phyloP scores from a whole-genome alignment of 2,888 invertebrate species.

The Didymodactylos carnosus region DNA sequence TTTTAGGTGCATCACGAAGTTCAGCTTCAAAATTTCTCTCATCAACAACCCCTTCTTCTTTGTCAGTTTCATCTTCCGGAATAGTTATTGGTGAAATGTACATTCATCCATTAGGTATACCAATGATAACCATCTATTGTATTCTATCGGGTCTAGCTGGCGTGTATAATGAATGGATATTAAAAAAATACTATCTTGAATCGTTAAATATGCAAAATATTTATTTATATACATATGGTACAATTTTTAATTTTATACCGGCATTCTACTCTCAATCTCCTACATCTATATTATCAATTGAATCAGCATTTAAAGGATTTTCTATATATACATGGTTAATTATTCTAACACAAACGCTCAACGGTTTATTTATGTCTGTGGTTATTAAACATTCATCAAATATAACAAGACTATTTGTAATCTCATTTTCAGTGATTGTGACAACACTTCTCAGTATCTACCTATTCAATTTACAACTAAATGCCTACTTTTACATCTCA shows the following conservation, averaged over 20 bases:
- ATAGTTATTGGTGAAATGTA: not conserved
- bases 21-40: too few relatives aligned
- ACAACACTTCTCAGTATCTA: not conserved
- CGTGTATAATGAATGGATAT: constrained; percentile 31
- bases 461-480: constrained; percentile 1
- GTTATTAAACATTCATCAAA: constrained; percentile 33
- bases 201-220: constrained; percentile 10
- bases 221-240: constrained; percentile 5
- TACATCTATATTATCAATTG: too few relatives aligned
- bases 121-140: constrained; percentile 27
- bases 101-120: constrained; percentile 26
- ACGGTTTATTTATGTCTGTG: constrained; percentile 31
- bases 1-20: too few relatives aligned
- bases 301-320: constrained; percentile 21
- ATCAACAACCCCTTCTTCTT: too few relatives aligned
- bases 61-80: not conserved
- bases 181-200: constrained; percentile 20
- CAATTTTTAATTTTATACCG: constrained; percentile 1
- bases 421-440: constrained; percentile 4
- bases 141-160: constrained; percentile 29
- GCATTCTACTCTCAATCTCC: too few relatives aligned
- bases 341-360: constrained; percentile 23
- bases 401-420: constrained; percentile 25
- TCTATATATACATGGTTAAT: constrained; percentile 23
- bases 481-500: constrained; percentile 1